Evolutionary conservation across 2,888 invertebrate genomes (phyloP), one percentile per base, ranked within the genome.

Genomic region (Bombylius discolor): DNA sequence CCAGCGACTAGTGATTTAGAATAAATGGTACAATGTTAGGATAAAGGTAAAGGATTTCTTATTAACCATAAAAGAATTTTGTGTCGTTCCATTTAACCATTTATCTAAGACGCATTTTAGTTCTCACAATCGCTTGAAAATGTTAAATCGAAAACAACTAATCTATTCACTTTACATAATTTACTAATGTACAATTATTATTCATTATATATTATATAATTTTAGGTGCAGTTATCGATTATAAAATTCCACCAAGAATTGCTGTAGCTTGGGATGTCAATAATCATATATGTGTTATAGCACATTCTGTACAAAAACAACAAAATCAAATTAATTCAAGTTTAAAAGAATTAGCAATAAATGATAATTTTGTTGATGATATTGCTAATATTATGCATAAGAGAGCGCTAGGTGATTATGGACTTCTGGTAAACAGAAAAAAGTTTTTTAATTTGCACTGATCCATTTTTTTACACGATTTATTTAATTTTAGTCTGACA

Each of bases 321-420:
- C 4, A 13, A 8, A 32, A 33, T 11, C 12, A 7, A 11, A 11
- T 11, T 9, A 48, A 12, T n/a, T 23, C 47, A 14, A 47, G 34
- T 23, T 48, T 32, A 45, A 53, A 11, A 55, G 59, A 34, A 49
- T 56, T 12, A 52, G 54, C 56, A 45, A 51, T 47, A 55, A 58
- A 23, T 44, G 50, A 45, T 49, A 59, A 0, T 52, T 56, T 32
- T 42, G 36, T 56, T 6, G 64, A 79, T 53, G 87, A 88, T 68
- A 83, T 87, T 63, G 81, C 86, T 1, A 76, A 79, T 36, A 76
- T 79, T 63, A 89, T 89, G 63, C 82, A 82, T 62, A 77, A 78
- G 60, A 75, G 89, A 59, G 87, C 88, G 1, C 66, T 79, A 32
- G 75, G 77, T 50, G 84, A 84, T 61, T 90, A 90, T 70, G 90